Conservation (phyloP, 2,797 vertebrate genomes). For the Anguilla megastoma region DNA sequence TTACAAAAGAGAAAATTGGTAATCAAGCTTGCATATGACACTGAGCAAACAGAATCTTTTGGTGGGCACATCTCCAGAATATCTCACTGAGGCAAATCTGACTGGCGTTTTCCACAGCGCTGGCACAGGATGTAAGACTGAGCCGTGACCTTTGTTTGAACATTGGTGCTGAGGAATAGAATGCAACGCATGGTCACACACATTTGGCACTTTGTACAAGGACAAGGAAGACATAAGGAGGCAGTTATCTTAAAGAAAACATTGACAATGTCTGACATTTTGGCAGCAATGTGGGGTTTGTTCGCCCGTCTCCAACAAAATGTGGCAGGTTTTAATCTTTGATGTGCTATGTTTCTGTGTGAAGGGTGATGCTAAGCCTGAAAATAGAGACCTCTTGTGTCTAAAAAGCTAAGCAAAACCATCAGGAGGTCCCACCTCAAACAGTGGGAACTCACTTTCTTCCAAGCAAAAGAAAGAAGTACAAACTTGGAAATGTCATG, state of each 20-base stretch:
- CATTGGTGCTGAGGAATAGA: neutral
- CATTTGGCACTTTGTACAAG: neutral
- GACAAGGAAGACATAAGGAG: neutral
- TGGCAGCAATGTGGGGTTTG: constrained; percentile 64
- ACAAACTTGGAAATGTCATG: constrained; percentile 2
- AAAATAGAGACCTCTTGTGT: constrained; percentile 68
- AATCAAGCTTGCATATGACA: neutral
- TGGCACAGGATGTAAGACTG: neutral
- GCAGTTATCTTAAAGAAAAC: constrained; percentile 23
- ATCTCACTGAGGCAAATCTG: neutral
- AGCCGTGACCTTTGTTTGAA: neutral
- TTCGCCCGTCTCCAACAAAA: constrained; percentile 70
- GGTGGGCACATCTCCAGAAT: neutral
- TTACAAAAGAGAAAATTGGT: neutral
- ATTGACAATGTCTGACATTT: constrained; percentile 71
- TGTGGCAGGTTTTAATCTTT: constrained; percentile 64
- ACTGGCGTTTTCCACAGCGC: neutral
- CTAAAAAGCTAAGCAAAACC: constrained; percentile 60
- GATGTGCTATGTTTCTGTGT: constrained; percentile 44
- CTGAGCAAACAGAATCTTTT: neutral
- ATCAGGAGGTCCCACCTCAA: constrained; percentile 31
- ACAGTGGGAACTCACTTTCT: neutral
- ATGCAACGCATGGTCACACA: neutral
- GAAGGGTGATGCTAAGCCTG: constrained; percentile 65
- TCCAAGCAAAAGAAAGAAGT: neutral